Percentiles rank a stretch among this genome's conserved stretches.
Evolutionary conservation across 2,113 vertebrate species (phyloP).

Genomic region (Xiphophorus couchianus): DNA sequence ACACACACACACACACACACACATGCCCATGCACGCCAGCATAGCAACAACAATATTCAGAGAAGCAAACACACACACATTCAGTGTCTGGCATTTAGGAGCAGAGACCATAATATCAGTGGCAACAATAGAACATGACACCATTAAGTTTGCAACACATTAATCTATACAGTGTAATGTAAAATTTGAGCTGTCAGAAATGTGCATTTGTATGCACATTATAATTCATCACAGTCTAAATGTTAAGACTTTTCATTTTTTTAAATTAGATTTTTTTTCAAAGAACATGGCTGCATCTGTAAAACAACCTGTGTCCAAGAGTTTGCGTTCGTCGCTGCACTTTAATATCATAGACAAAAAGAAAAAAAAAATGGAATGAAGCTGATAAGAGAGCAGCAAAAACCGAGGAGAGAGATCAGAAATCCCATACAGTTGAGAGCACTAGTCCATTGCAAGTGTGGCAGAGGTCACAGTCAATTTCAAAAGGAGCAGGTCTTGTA

Average conservation of each 20-base stretch:
- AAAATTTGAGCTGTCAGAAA: slow-evolving; percentile 44
- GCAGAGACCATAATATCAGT: slow-evolving; percentile 26
- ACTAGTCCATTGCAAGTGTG: slow-evolving; percentile 77
- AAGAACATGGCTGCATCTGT: slow-evolving; percentile 4
- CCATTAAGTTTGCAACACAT: background rate
- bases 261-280: background rate
- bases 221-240: slow-evolving; percentile 45
- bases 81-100: slow-evolving; percentile 59
- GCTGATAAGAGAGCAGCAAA: slow-evolving; percentile 66
- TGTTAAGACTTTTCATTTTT: background rate
- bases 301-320: slow-evolving; percentile 28
- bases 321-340: slow-evolving; percentile 45
- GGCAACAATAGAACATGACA: slow-evolving; percentile 27
- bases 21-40: slow-evolving; percentile 15
- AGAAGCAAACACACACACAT: slow-evolving; percentile 27
- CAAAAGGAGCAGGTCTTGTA: slow-evolving; percentile 74
- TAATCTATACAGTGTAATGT: slow-evolving; percentile 24
- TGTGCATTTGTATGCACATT: slow-evolving; percentile 15
- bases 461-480: slow-evolving; percentile 80
- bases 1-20: slow-evolving; percentile 13
- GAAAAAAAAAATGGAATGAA: slow-evolving; percentile 47
- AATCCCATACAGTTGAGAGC: slow-evolving; percentile 73
- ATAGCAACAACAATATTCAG: slow-evolving; percentile 41
- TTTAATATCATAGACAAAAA: slow-evolving; percentile 72
- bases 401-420: slow-evolving; percentile 54